Base-by-base conservation (phyloP, 1,140 invertebrate species). In the Dinothrombium tinctorium region DNA sequence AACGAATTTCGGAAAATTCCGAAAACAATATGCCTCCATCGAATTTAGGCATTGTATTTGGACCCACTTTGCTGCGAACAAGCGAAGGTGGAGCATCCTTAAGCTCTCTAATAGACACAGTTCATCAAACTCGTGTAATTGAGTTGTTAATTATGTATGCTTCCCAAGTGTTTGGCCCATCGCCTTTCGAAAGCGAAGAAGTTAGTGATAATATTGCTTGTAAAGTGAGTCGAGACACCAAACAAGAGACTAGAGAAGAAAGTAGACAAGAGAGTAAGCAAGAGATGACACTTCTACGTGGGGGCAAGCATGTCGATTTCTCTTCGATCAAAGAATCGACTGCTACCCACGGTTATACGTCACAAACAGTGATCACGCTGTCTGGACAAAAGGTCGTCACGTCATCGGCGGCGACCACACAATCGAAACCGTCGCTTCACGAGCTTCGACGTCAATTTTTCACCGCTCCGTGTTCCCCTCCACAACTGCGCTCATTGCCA, bases 11-110 rank as follows among this genome's bases (percentile, higher is more conserved):
- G 14, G 49, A 54, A 9, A 43, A 58, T 40, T 49, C 53, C n/a
- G 55, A 59, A 21, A 70, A 70, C 47, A 66, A 68, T 43, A 70
- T 70, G 68, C 65, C 60, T 20, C 51, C 68, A 2, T 64, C 59
- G 43, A 70, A 70, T 50, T 53, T 70, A 24, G 67, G 66, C 3
- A 69, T 69, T 44, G 66, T 70, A 9, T 70, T 70, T 58, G 68
- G 67, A 36, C 68, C 68, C 36, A 70, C 68, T 9, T 47, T 70
- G 22, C 54, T 70, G 6, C 49, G 64, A 45, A 62, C 63, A 21
- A 47, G 53, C 25, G 64, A 69, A 50, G 63, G 60, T 4, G 57
- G 56, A 23, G 62, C 64, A 4, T 65, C 64, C 1, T 50, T 69
- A 15, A 61, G 56, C 35, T 65, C 61, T 17, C 51, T 69, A 19